phyloP scores from a whole-genome alignment of 2,888 invertebrate genomes.

The Poecilobothrus nobilitatus region DNA sequence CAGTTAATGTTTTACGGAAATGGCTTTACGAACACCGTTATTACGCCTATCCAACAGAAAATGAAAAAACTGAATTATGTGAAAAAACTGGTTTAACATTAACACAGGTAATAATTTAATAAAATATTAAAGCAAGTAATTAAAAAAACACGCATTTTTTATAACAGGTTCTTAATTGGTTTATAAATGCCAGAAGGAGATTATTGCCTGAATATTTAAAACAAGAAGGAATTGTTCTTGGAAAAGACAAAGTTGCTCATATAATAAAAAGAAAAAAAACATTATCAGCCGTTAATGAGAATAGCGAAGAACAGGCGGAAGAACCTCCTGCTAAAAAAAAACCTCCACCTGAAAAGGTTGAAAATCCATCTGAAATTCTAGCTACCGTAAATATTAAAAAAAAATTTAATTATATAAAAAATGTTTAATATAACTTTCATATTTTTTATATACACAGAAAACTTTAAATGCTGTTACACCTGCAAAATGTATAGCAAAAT shows the following conservation, averaged over 20 bases:
- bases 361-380: not conserved
- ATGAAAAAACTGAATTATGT: constrained; percentile 1
- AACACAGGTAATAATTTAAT: not conserved
- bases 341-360: not conserved
- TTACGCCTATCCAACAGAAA: not conserved
- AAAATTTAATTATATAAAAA: not conserved
- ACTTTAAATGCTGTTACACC: not conserved
- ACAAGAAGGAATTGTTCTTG: not conserved
- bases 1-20: not conserved
- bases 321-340: not conserved
- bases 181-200: not conserved
- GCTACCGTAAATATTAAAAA: not conserved
- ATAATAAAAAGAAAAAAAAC: constrained; percentile 6
- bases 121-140: not conserved
- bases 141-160: not conserved
- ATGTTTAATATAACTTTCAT: not conserved
- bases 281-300: not conserved
- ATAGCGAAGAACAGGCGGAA: not conserved
- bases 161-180: not conserved
- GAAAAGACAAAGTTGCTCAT: constrained; percentile 3
- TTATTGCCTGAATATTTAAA: not conserved
- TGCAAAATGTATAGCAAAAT: not conserved
- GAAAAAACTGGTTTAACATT: not conserved
- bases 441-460: not conserved
- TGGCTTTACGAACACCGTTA: not conserved